phyloP scores from a whole-genome alignment of 2,113 vertebrate species.

The Athene cunicularia region DNA sequence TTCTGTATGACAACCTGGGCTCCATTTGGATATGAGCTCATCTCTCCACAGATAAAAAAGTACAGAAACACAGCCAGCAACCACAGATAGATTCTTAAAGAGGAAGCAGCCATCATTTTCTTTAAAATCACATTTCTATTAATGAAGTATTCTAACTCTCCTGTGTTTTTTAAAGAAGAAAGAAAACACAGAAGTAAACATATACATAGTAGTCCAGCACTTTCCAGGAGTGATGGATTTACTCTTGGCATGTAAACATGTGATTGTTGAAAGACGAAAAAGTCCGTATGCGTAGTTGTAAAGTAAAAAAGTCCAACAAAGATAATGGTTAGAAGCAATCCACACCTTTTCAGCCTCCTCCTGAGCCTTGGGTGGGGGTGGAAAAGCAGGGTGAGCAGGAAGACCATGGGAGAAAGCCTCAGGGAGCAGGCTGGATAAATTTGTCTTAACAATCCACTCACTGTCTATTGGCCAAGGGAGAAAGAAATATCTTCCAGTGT shows the following conservation, averaged over 20 bases:
- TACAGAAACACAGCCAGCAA: background rate
- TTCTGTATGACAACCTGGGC: background rate
- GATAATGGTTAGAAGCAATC: background rate
- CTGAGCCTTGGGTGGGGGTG: background rate
- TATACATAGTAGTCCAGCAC: background rate
- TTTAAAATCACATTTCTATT: background rate
- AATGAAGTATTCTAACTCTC: background rate
- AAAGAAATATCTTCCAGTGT: background rate
- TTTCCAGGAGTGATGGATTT: background rate
- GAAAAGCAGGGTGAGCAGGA: background rate
- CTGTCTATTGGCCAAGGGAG: background rate
- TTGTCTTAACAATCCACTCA: background rate
- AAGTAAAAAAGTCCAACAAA: background rate
- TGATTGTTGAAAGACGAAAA: background rate
- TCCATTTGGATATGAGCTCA: background rate
- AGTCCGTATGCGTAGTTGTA: background rate
- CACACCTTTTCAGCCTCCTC: background rate
- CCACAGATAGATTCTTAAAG: background rate
- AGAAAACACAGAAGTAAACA: background rate
- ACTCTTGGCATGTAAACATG: background rate
- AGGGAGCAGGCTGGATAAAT: background rate
- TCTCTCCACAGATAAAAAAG: background rate
- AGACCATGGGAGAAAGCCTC: background rate
- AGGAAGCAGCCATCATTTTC: background rate
- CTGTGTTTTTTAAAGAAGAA: background rate